Evolutionary conservation across 2,888 invertebrate genomes (phyloP).

Genomic region (Spodoptera picta): DNA sequence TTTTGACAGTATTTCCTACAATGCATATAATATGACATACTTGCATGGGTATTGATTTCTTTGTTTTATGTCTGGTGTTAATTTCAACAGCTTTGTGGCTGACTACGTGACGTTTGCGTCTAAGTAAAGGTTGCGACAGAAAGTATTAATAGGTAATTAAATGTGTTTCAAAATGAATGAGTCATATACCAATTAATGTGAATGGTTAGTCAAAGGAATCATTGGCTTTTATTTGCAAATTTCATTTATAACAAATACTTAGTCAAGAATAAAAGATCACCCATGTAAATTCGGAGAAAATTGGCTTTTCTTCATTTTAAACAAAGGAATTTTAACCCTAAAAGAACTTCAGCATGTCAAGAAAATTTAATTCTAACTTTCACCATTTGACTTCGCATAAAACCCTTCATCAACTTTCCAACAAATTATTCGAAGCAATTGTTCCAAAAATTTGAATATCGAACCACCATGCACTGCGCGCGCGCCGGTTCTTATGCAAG

Average conservation of each 20-base stretch:
- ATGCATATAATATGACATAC: slow-evolving; percentile 28
- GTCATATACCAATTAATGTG: too few species aligned
- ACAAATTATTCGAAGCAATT: slow-evolving; percentile 53
- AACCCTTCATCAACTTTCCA: slow-evolving; percentile 58
- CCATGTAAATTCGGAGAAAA: too few species aligned
- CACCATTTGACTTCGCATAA: slow-evolving; percentile 45
- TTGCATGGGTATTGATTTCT: slow-evolving; percentile 15
- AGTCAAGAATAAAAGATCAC: too few species aligned
- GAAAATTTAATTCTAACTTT: slow-evolving; percentile 34
- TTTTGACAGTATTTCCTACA: slow-evolving; percentile 38
- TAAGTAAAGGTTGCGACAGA: too few species aligned
- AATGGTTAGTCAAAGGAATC: too few species aligned
- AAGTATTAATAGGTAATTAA: too few species aligned
- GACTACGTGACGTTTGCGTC: too few species aligned
- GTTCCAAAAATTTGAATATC: slow-evolving; percentile 67
- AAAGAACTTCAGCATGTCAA: neutral
- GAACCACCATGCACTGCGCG: slow-evolving; percentile 58
- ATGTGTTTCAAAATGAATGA: too few species aligned
- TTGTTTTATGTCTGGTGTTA: slow-evolving; percentile 1
- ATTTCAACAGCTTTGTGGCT: too few species aligned
- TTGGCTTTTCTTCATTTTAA: too few species aligned
- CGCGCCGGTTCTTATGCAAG: slow-evolving; percentile 65
- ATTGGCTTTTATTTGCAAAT: too few species aligned
- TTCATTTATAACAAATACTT: too few species aligned
- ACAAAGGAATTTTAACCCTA: neutral